phyloP scores from a whole-genome alignment of 2,797 vertebrate species.

The Chaetodon trifasciatus region DNA sequence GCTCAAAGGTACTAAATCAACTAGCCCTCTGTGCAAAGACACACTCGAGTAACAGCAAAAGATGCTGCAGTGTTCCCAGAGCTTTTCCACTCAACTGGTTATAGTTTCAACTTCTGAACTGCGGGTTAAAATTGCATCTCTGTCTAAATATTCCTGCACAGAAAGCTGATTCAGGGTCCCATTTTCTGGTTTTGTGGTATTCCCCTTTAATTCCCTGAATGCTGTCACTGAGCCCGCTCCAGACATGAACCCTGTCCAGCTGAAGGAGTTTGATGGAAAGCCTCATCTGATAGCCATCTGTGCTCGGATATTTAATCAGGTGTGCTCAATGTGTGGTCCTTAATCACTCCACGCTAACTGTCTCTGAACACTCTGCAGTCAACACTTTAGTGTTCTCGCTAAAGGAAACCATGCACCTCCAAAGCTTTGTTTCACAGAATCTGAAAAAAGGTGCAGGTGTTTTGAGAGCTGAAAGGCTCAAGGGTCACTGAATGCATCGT shows the following conservation, averaged over 20 bases:
- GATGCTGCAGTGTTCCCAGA: background rate
- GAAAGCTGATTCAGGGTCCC: background rate
- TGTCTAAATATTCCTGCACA: background rate
- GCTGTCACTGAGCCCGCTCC: constrained; percentile 42
- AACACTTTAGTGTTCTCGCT: background rate
- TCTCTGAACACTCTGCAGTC: constrained; percentile 44
- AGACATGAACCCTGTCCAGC: constrained; percentile 67
- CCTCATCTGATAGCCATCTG: constrained; percentile 82
- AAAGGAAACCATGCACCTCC: constrained; percentile 7
- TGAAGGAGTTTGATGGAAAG: constrained; percentile 77
- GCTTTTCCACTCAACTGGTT: constrained; percentile 1
- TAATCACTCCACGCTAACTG: constrained; percentile 70
- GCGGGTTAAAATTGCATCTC: background rate
- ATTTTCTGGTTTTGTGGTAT: background rate
- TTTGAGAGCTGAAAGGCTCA: constrained; percentile 1
- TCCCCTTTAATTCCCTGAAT: constrained; percentile 46
- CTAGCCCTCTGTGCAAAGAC: constrained; percentile 17
- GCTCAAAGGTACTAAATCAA: constrained; percentile 30
- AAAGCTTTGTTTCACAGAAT: constrained; percentile 19
- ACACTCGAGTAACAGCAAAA: background rate
- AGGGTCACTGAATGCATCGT: background rate
- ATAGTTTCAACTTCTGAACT: background rate
- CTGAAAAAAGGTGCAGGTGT: background rate
- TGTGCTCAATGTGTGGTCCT: constrained; percentile 67
- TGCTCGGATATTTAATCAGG: constrained; percentile 78